Conservation (phyloP, 37 sponge, comb jelly and placozoan species). For the Geodia barretti region DNA sequence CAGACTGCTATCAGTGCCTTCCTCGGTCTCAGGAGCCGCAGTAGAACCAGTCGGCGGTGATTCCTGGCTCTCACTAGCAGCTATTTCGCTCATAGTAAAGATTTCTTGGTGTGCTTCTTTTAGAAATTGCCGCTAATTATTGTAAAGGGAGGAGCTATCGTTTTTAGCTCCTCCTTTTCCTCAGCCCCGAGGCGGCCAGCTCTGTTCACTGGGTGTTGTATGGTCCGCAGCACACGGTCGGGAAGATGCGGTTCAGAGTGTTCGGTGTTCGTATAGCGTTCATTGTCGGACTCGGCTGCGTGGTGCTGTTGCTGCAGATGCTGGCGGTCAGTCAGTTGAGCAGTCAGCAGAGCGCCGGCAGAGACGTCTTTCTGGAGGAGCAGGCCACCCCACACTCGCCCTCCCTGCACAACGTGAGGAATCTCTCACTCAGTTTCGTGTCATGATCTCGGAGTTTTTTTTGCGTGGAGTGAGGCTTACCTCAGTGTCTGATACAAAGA, state of each 20-base stretch:
- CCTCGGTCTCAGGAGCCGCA: neutral
- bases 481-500: too few relatives aligned
- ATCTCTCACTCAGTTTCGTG: too few relatives aligned
- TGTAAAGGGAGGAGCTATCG: too few relatives aligned
- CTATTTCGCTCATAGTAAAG: neutral
- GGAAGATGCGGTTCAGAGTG: neutral
- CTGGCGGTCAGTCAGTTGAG: constrained; percentile 37
- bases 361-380: neutral
- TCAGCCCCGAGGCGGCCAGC: neutral
- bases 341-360: constrained; percentile 8
- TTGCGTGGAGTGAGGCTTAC: neutral
- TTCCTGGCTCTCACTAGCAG: neutral
- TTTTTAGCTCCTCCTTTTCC: neutral
- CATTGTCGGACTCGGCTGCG: constrained; percentile 21
- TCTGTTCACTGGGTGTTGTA: too few relatives aligned
- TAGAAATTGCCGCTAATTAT: too few relatives aligned
- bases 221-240: too few relatives aligned
- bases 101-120: neutral
- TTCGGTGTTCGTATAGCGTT: constrained; percentile 20
- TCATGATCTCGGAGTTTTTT: too few relatives aligned
- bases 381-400: neutral
- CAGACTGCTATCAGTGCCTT: neutral
- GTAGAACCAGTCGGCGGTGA: neutral
- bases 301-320: constrained; percentile 51
- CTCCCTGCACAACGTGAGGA: constrained; percentile 22